Evolutionary conservation across 2,888 invertebrate genomes (phyloP), one percentile per base, ranked within the genome.

Genomic region (Panopea generosa): DNA sequence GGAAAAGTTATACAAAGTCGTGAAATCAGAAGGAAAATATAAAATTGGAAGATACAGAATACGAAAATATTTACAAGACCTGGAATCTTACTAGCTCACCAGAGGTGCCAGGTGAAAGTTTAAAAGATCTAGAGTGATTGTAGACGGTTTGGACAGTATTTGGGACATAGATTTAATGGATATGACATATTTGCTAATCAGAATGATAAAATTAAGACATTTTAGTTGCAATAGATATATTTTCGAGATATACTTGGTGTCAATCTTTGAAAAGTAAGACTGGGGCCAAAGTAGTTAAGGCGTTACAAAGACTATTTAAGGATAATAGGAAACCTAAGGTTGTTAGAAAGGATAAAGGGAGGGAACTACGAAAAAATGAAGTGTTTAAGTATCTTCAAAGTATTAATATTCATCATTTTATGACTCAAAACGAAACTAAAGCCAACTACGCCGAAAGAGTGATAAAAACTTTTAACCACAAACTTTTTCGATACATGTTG

Each of bases 91-190:
- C 61, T 74, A 71, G 1, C 29, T 78, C 40, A 74, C 70, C 9
- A 65, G 33, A 61, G 50, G 52, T 45, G 65, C 57, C 6, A 62
- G 68, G 52, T n/a, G 55, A 29, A 57, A 53, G 53, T 68, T 62
- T 40, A 29, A 33, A 1, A 56, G 60, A 11, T 56, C 55, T 9
- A 33, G 61, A 40, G 52, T 61, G 14, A 53, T 65, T 16, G 75
- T 75, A 20, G 62, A 66, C 26, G 78, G 78, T 6, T 2, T 74
- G 52, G 74, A 69, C 50, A 69, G 69, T 55, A 52, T 33, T 22
- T 75, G 75, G 75, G 75, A 75, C 24, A 49, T 55, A 16, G 69
- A 69, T 45, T n/a, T 74, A 14, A 68, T 68, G 62, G 74, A 74
- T 45, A 68, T 74, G 67, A 22, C 11, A 14, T 18, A 40, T 18